Evolutionary conservation across 2,797 vertebrate species (phyloP).

Genomic region (Fistularia tabacaria): DNA sequence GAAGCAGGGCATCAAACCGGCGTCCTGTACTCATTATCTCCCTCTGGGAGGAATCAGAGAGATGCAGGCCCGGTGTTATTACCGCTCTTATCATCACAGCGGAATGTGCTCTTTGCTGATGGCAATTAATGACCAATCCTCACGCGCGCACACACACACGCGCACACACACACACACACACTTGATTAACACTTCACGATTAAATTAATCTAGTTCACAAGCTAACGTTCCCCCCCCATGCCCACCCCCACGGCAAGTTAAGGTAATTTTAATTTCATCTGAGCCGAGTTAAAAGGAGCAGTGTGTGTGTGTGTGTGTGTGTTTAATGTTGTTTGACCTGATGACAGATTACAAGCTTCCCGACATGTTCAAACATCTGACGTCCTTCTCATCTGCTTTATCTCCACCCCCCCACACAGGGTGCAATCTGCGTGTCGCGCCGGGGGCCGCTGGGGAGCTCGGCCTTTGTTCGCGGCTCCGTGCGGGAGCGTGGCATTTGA

Average conservation of each 20-base stretch:
- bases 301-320: conserved; percentile 24
- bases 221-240: conserved; percentile 37
- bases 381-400: conserved; percentile 56
- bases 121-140: conserved; percentile 60
- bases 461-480: conserved; percentile 23
- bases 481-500: too few species aligned
- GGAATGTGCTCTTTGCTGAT: conserved; percentile 68
- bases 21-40: conserved; percentile 51
- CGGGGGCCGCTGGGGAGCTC: conserved; percentile 19
- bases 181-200: conserved; percentile 69
- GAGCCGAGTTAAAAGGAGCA: conserved; percentile 67
- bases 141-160: conserved; percentile 12
- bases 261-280: conserved; percentile 70
- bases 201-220: conserved; percentile 74
- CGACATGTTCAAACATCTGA: conserved; percentile 61
- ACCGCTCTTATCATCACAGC: conserved; percentile 68
- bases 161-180: conserved; percentile 28
- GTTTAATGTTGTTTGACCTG: conserved; percentile 58
- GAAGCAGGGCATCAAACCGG: conserved; percentile 63
- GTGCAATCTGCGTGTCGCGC: conserved; percentile 28
- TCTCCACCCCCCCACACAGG: conserved; percentile 22
- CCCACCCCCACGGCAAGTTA: conserved; percentile 58
- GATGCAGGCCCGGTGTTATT: conserved; percentile 64
- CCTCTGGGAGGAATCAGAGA: conserved; percentile 60
- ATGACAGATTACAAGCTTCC: conserved; percentile 71